Percentiles rank a stretch among this genome's conserved stretches.
Evolutionary conservation across 2,888 invertebrate species (phyloP).

Genomic region (Agriotes lineatus): DNA sequence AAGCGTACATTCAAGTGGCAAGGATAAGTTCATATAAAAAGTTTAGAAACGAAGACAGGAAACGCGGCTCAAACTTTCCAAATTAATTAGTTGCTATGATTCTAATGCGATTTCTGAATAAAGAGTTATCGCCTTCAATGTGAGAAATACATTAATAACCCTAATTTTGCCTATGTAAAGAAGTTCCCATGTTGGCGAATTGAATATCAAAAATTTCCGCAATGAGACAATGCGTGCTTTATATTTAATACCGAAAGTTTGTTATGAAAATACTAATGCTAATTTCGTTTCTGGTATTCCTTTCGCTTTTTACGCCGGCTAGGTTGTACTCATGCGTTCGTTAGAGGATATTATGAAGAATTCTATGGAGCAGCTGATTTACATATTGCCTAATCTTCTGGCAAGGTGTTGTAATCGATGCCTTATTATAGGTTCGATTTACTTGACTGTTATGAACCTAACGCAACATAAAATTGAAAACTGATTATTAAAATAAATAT

Average conservation of each 20-base stretch:
- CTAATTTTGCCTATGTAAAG: not conserved
- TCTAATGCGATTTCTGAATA: not conserved
- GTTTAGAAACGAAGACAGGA: not conserved
- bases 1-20: no score
- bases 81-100: not conserved
- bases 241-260: not conserved
- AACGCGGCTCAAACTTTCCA: not conserved
- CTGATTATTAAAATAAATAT: no score
- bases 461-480: no score
- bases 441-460: no score
- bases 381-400: no score
- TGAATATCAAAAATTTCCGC: not conserved
- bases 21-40: no score
- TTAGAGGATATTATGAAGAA: no score
- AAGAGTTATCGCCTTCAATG: not conserved
- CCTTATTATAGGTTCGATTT: no score
- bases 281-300: not conserved
- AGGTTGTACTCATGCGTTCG: no score
- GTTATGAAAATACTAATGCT: not conserved
- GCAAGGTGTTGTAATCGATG: no score
- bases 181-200: constrained; percentile 6
- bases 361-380: no score
- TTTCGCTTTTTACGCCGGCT: constrained; percentile 1
- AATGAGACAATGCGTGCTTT: constrained; percentile 5
- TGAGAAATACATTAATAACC: not conserved